A percentile compares a stretch with the other conserved stretches of the same genome.
phyloP scores from a whole-genome alignment of 1,140 invertebrate genomes.

The Panulirus ornatus region DNA sequence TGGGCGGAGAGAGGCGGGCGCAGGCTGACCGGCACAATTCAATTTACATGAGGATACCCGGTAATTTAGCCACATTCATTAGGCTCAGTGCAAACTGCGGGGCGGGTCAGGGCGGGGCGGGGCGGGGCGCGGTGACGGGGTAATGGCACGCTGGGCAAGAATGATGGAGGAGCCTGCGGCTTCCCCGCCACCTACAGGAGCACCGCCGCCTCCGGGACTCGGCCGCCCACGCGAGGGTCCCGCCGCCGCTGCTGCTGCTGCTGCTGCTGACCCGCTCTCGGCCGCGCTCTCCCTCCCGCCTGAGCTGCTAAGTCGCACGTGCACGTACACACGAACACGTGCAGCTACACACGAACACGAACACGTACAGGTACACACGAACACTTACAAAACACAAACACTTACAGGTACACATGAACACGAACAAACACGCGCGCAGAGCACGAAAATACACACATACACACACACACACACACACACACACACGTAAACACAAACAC shows the following conservation, averaged over 20 bases:
- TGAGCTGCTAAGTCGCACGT: too few relatives aligned
- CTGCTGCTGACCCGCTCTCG: too few relatives aligned
- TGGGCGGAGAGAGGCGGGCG: slow-evolving; percentile 50
- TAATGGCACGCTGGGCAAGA: slow-evolving; percentile 23
- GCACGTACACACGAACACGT: too few relatives aligned
- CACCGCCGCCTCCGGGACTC: too few relatives aligned
- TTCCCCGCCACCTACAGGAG: not conserved
- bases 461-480: too few relatives aligned
- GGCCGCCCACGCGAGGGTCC: not conserved
- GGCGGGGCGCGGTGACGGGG: slow-evolving; percentile 52
- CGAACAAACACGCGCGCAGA: too few relatives aligned
- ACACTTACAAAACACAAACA: too few relatives aligned
- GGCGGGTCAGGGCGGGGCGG: slow-evolving; percentile 48
- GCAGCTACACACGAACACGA: too few relatives aligned
- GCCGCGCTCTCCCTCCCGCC: not conserved
- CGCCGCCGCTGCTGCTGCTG: not conserved
- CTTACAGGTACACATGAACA: too few relatives aligned
- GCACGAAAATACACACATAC: too few relatives aligned
- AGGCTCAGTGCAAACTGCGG: slow-evolving; percentile 56
- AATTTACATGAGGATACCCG: slow-evolving; percentile 60
- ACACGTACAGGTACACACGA: too few relatives aligned
- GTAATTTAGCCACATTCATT: slow-evolving; percentile 62
- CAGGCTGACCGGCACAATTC: slow-evolving; percentile 56
- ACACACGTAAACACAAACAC: too few relatives aligned
- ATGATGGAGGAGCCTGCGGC: slow-evolving; percentile 11